These are phyloP conservation scores for Drosophila biarmipes DNA, from an alignment of 1,140 invertebrate genomes.

Conservation along the genomic window DNA sequence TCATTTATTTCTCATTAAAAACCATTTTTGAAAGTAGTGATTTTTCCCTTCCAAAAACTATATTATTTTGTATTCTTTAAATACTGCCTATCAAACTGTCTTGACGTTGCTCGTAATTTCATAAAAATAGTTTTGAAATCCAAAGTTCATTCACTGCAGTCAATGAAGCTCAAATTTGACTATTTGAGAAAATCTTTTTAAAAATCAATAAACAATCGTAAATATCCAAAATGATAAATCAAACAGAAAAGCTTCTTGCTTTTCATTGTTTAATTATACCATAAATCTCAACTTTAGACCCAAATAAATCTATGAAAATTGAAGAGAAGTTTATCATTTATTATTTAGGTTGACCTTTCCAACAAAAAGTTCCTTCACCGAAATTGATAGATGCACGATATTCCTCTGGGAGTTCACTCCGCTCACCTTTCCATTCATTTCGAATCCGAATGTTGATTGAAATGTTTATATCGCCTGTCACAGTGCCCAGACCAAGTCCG, in stretches of 20 bases:
- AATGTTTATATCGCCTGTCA: slow-evolving; percentile 52
- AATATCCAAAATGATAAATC: neutral
- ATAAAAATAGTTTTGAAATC: no score
- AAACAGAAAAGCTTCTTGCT: neutral
- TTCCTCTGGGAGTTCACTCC: slow-evolving; percentile 7
- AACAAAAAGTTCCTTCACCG: neutral
- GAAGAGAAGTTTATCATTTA: neutral
- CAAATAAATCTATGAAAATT: neutral
- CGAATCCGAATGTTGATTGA: slow-evolving; percentile 23
- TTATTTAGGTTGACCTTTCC: neutral
- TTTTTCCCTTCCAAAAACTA: no score
- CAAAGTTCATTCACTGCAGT: neutral
- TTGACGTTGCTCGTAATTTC: no score
- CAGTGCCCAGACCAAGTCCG: slow-evolving; percentile 42
- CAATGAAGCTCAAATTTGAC: neutral
- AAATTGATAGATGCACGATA: neutral
- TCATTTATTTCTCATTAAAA: neutral
- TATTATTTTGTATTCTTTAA: no score
- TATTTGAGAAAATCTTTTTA: neutral
- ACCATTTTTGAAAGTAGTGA: neutral
- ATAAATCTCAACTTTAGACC: neutral
- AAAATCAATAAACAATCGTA: neutral
- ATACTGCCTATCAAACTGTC: no score
- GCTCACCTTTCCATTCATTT: slow-evolving; percentile 30
- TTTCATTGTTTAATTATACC: neutral